These are phyloP conservation scores for Acridotheres tristis DNA, from an alignment of 2,797 vertebrate species.

Conservation along the genomic window DNA sequence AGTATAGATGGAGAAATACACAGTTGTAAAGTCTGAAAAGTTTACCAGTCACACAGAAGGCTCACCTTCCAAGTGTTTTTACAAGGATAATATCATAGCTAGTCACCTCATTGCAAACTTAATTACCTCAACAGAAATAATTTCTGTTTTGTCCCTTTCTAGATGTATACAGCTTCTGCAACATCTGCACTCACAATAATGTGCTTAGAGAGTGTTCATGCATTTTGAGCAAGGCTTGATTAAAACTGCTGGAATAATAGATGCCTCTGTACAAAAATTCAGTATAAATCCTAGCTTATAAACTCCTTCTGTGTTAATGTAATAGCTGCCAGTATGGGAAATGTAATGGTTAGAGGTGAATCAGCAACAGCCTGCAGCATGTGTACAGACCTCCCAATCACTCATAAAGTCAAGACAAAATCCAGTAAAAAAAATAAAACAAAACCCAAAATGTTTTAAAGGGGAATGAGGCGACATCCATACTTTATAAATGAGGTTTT, in stretches of 20 bases:
- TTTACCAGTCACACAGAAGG: not conserved
- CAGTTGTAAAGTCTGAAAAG: not conserved
- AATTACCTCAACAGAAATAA: not conserved
- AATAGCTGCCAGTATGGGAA: not conserved
- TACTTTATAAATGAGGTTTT: not conserved
- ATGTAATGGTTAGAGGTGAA: not conserved
- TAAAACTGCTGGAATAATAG: constrained; percentile 10
- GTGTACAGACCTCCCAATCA: not conserved
- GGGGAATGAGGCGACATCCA: not conserved
- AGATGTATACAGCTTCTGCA: not conserved
- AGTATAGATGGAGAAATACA: not conserved
- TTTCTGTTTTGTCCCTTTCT: not conserved
- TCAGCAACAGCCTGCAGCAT: not conserved
- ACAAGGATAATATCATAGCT: not conserved
- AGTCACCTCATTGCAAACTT: not conserved
- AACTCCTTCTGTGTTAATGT: not conserved
- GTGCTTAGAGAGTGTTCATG: not conserved
- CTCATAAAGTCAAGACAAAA: not conserved
- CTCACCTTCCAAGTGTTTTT: not conserved
- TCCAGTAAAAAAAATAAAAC: not conserved
- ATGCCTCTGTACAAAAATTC: not conserved
- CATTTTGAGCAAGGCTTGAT: constrained; percentile 16
- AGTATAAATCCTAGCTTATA: not conserved
- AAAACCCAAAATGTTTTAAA: not conserved
- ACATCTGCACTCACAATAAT: not conserved